These are phyloP conservation scores for Phasia obesa DNA, from an alignment of 2,888 invertebrate genomes.

Conservation along the genomic window DNA sequence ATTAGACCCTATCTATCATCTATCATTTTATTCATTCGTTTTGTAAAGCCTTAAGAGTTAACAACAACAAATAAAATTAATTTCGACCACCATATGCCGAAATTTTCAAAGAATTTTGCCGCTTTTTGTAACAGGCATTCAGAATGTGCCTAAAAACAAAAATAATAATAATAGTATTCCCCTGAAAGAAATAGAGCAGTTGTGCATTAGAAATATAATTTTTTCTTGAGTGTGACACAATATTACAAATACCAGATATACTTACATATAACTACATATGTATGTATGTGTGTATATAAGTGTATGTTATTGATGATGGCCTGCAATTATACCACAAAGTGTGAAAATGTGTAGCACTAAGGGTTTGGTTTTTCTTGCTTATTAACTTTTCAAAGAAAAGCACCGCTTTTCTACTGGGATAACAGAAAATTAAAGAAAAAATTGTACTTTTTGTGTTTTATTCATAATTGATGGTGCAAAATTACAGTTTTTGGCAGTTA, in stretches of 20 bases:
- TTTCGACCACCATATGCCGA: slow-evolving; percentile 22
- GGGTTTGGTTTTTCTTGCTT: slow-evolving; percentile 23
- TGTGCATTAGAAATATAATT: slow-evolving; percentile 53
- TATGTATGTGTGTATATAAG: neutral
- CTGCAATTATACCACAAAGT: slow-evolving; percentile 45
- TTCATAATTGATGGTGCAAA: slow-evolving; percentile 60
- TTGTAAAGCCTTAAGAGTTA: no score
- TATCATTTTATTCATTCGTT: no score
- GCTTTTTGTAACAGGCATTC: slow-evolving; percentile 51
- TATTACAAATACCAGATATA: slow-evolving; percentile 8
- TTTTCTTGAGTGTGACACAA: slow-evolving; percentile 40
- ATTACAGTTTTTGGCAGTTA: slow-evolving; percentile 7
- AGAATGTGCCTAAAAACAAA: slow-evolving; percentile 20
- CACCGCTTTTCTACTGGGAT: slow-evolving; percentile 56
- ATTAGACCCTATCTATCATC: no score
- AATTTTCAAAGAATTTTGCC: slow-evolving; percentile 62
- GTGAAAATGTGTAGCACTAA: slow-evolving; percentile 42
- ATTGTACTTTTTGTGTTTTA: neutral
- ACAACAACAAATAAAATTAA: no score
- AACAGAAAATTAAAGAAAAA: slow-evolving; percentile 36
- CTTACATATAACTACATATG: neutral
- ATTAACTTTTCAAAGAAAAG: slow-evolving; percentile 64
- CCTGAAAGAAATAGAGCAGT: slow-evolving; percentile 4
- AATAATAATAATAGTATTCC: slow-evolving; percentile 2
- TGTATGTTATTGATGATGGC: slow-evolving; percentile 30